Conservation (phyloP, 2,888 invertebrate species). For the Tachina fera region DNA sequence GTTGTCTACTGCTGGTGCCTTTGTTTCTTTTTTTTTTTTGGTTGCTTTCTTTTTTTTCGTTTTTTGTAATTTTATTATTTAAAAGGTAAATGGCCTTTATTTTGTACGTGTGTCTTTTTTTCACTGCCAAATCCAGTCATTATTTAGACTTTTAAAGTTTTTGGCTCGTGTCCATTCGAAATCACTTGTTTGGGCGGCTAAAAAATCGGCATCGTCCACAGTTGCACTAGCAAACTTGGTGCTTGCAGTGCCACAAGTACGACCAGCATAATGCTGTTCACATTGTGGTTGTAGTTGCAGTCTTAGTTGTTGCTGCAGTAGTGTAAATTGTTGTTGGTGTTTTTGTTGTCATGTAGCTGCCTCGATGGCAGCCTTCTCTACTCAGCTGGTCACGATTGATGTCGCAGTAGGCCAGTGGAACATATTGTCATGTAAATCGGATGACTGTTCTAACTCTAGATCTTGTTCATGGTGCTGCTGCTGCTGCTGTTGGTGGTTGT, state of each 20-base stretch:
- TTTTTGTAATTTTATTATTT: slow-evolving; percentile 22
- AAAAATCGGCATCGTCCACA: slow-evolving; percentile 53
- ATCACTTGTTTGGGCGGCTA: slow-evolving; percentile 68
- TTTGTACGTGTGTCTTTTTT: slow-evolving; percentile 52
- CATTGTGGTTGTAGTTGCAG: slow-evolving; percentile 50
- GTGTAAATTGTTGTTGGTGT: slow-evolving; percentile 45
- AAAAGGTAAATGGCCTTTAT: slow-evolving; percentile 45
- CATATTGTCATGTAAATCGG: slow-evolving; percentile 73
- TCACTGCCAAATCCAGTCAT: slow-evolving; percentile 80
- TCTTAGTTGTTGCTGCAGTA: slow-evolving; percentile 48
- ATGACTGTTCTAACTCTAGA: slow-evolving; percentile 64
- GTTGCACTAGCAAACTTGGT: slow-evolving; percentile 19
- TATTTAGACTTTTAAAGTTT: slow-evolving; percentile 75
- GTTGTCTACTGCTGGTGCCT: slow-evolving; percentile 9
- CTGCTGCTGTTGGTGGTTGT: slow-evolving; percentile 43
- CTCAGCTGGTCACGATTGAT: slow-evolving; percentile 82
- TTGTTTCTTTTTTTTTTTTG: slow-evolving; percentile 6
- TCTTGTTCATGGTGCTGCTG: slow-evolving; percentile 63
- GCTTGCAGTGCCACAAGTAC: slow-evolving; percentile 30
- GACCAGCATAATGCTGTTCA: slow-evolving; percentile 57
- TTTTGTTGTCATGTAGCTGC: slow-evolving; percentile 68
- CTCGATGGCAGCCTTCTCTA: slow-evolving; percentile 62
- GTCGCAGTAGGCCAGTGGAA: slow-evolving; percentile 80
- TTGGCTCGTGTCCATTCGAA: slow-evolving; percentile 77
- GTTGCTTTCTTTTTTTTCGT: slow-evolving; percentile 9